A percentile compares a stretch with the other conserved stretches of the same genome.
These are phyloP conservation scores for Eupithecia insigniata DNA, from an alignment of 2,888 invertebrate species.

Conservation along the genomic window DNA sequence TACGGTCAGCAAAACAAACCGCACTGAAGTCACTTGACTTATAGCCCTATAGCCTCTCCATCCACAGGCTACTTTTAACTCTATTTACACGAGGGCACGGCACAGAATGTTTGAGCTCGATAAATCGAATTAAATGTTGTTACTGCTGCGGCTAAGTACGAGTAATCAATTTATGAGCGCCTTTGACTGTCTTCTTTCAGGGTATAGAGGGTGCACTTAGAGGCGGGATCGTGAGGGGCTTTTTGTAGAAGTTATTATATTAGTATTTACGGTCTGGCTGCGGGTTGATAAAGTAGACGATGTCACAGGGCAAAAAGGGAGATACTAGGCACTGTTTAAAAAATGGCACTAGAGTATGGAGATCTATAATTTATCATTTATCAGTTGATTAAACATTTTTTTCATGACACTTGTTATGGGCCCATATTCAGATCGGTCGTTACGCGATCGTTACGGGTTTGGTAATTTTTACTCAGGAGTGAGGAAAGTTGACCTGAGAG, in stretches of 20 bases:
- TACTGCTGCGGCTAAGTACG: constrained; percentile 3
- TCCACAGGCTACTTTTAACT: neutral
- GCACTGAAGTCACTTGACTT: constrained; percentile 5
- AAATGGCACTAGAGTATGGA: neutral
- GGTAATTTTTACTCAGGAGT: neutral
- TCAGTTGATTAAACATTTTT: too few species aligned
- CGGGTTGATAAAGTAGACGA: neutral
- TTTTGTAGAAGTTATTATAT: neutral
- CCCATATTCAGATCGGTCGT: too few species aligned
- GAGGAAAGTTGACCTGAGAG: neutral
- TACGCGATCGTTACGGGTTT: neutral
- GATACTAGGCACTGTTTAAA: too few species aligned
- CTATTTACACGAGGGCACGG: neutral
- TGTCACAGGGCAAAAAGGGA: too few species aligned
- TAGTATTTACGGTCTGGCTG: neutral
- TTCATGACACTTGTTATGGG: too few species aligned
- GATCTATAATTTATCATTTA: neutral
- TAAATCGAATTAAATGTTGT: constrained; percentile 6
- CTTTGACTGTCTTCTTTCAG: constrained; percentile 1
- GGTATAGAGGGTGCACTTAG: neutral
- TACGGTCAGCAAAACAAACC: constrained; percentile 10
- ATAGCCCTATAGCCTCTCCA: neutral
- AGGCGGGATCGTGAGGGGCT: neutral
- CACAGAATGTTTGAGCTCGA: neutral
- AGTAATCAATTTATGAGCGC: constrained; percentile 15